These are phyloP conservation scores for Benthosema pterotum DNA, from an alignment of 2,797 vertebrate genomes.

Conservation along the genomic window DNA sequence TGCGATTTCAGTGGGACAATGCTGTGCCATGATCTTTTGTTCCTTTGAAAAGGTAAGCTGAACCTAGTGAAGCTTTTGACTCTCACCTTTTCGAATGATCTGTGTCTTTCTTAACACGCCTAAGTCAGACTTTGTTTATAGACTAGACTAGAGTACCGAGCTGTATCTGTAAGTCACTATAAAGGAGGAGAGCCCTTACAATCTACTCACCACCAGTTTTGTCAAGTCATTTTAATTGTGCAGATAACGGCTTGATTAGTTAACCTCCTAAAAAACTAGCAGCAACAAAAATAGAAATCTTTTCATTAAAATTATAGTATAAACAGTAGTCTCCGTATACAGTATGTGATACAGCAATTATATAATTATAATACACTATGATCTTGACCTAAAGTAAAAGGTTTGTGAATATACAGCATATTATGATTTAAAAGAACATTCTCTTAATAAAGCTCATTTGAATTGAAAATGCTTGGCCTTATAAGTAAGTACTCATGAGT, in stretches of 20 bases:
- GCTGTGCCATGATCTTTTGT: constrained; percentile 9
- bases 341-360: too few relatives aligned
- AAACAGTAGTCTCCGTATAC: too few relatives aligned
- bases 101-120: neutral
- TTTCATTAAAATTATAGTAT: too few relatives aligned
- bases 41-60: constrained; percentile 10
- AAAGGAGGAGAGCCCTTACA: constrained; percentile 15
- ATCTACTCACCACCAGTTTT: constrained; percentile 27
- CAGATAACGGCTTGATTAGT: constrained; percentile 41
- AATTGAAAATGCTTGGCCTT: too few relatives aligned
- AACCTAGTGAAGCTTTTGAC: neutral
- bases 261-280: too few relatives aligned
- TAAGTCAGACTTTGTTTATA: constrained; percentile 6
- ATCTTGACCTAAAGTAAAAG: too few relatives aligned
- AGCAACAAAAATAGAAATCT: constrained; percentile 17
- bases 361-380: too few relatives aligned
- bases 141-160: too few relatives aligned
- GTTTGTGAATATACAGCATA: too few relatives aligned
- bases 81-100: neutral
- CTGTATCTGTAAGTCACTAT: neutral
- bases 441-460: too few relatives aligned
- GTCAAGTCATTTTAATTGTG: constrained; percentile 34
- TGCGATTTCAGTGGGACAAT: constrained; percentile 21
- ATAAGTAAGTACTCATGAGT: too few relatives aligned
- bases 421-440: too few relatives aligned